Base-by-base conservation (phyloP, 2,888 invertebrate species). In the Phymatocera aterrima region DNA sequence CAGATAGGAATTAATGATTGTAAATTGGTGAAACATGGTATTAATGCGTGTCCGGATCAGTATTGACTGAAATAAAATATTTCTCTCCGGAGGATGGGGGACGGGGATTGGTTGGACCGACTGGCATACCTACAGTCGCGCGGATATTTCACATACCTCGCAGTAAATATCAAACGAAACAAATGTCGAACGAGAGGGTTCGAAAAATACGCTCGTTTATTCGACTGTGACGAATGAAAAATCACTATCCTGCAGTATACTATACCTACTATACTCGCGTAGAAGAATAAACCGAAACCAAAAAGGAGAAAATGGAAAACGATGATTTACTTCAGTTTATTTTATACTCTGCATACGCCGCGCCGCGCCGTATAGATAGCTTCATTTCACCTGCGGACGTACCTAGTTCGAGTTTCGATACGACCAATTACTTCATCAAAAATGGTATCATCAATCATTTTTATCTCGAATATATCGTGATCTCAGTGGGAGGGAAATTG, bases 51-150 rank as follows among this genome's bases (percentile, higher is more conserved):
- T 34, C 61, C 34, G 24, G 61, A n/a, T n/a, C n/a, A 37, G 61
- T 64, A 64, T 37, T 64, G 61, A 37, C 61, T 37, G 61, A 37
- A 64, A 64, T 64, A 64, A 64, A 64, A 64, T 64, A 64, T 64
- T 64, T 64, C 61, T 64, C n/a, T 64, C n/a, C 51, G 4, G 40
- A 8, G 40, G 40, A 8, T 40, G 40, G 40, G 40, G 40, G 4
- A 10, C 28, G 57, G 57, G 57, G 57, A 37, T 64, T 64, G 34
- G 61, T n/a, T n/a, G n/a, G n/a, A n/a, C n/a, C n/a, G n/a, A n/a
- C n/a, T n/a, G n/a, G n/a, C n/a, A n/a, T n/a, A n/a, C n/a, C n/a
- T n/a, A 64, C 61, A 18, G 37, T 37, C 37, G 18, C 18, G 61
- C 18, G 37, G 18, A 64, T 64, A 64, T 64, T 34, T 61, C 61